Evolutionary conservation across 2,113 vertebrate genomes (phyloP), one percentile per base, ranked within the genome.

Genomic region (Oreotrochilus melanogaster): DNA sequence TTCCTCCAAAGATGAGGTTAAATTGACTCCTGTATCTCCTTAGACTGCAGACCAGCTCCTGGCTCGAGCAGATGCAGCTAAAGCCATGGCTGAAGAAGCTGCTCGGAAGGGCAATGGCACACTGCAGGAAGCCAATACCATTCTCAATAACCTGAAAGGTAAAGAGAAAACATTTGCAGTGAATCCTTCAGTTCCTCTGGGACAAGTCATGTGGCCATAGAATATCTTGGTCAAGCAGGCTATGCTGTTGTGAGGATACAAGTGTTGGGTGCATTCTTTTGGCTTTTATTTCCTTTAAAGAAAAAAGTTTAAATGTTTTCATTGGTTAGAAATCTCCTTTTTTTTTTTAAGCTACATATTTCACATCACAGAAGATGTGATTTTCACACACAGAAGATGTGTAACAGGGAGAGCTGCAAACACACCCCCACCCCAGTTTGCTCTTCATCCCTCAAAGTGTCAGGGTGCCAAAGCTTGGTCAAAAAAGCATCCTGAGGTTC

Each of bases 11-110:
- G 28, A 23, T 57, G 22, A 18, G 35, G 42, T 9, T 27, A 3
- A 60, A 19, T 9, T 88, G 47, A 35, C 22, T 11, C 7, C 0
- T 72, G 50, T 95, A 37, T 94, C 60, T 97, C 88, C 84, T 54
- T 96, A 99, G 99, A 99, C 99, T 3, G 99, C 99, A 1, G 99
- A 99, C 92, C 99, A 99, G 95, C 98, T 99, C 76, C 90, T 99
- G 37, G 99, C 99, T 75, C 98, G 99, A 69, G 99, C 99, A 2
- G 99, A 99, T 17, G 99, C 99, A 5, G 99, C 99, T 5, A 99
- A 99, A 95, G 99, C 99, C 43, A 95, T 99, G 65, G 99, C 99
- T 2, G 99, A 99, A 62, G 99, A 99, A 94, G 99, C 99, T 21
- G 99, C 99, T 8, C 98, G 98, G 94, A 99, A 99, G 81, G 99